These are phyloP conservation scores for Palythoa heliodiscus DNA, from an alignment of 92 coral and sea anemone genomes.

Conservation along the genomic window DNA sequence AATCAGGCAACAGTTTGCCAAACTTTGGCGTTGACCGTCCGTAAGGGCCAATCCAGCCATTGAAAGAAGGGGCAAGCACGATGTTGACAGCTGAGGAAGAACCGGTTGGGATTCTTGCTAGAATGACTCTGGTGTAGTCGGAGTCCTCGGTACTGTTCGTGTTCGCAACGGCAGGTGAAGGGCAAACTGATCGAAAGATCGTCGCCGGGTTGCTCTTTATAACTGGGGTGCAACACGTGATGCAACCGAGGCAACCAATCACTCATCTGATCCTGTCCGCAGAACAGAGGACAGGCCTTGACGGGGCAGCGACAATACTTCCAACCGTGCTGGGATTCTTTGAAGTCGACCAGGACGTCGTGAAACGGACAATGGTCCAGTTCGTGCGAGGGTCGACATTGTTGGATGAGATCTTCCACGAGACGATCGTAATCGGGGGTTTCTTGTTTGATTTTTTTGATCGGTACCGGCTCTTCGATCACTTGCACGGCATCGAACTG, in stretches of 20 bases:
- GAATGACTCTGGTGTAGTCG: slow-evolving; percentile 2
- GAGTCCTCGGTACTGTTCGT: slow-evolving; percentile 8
- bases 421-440: slow-evolving; percentile 16
- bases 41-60: slow-evolving; percentile 24
- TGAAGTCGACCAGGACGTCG: slow-evolving; percentile 2
- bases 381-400: background rate
- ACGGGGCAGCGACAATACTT: slow-evolving; percentile 11
- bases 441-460: background rate
- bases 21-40: background rate
- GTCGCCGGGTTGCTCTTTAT: slow-evolving; percentile 10
- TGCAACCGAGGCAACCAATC: slow-evolving; percentile 20
- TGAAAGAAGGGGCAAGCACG: slow-evolving; percentile 9
- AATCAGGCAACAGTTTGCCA: slow-evolving; percentile 1
- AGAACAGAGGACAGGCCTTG: slow-evolving; percentile 17
- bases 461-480: background rate
- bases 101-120: background rate
- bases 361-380: slow-evolving; percentile 11
- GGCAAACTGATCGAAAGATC: slow-evolving; percentile 12
- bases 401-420: background rate
- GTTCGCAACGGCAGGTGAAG: background rate
- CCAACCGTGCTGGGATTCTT: slow-evolving; percentile 9
- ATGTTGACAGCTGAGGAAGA: slow-evolving; percentile 31
- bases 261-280: background rate
- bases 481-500: slow-evolving; percentile 10
- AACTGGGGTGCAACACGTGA: background rate